Evolutionary conservation across 2,797 vertebrate genomes (phyloP).

Genomic region (Enteromius radiatus): DNA sequence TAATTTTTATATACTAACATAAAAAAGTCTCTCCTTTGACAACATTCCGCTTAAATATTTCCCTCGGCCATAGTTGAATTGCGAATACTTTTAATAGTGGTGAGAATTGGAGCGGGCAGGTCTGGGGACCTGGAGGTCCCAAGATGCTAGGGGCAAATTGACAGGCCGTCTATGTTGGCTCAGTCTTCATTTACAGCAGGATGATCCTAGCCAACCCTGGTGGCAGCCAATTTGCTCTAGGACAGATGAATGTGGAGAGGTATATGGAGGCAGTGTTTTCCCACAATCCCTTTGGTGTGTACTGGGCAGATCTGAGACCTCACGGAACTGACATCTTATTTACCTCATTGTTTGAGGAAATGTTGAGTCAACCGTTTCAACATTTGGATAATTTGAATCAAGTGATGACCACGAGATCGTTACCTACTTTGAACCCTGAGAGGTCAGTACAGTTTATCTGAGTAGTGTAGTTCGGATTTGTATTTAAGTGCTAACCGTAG

Average conservation of each 20-base stretch:
- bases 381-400: constrained; percentile 7
- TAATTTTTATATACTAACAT: constrained; percentile 65
- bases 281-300: constrained; percentile 65
- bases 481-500: neutral
- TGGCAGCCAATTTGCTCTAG: constrained; percentile 80
- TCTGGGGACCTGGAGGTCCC: constrained; percentile 65
- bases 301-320: constrained; percentile 53
- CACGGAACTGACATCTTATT: constrained; percentile 41
- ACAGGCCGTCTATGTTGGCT: constrained; percentile 75
- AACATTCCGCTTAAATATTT: constrained; percentile 64
- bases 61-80: constrained; percentile 64
- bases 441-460: neutral
- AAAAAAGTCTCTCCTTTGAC: constrained; percentile 54
- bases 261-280: constrained; percentile 64
- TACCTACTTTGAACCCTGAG: neutral
- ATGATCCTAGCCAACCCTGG: constrained; percentile 69
- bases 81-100: constrained; percentile 71
- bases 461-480: neutral
- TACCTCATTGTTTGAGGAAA: constrained; percentile 34
- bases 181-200: constrained; percentile 78
- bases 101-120: constrained; percentile 72
- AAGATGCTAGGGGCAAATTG: constrained; percentile 80
- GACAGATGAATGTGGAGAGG: constrained; percentile 74
- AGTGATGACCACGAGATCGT: neutral
- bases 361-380: constrained; percentile 26